A percentile compares a stretch with the other conserved stretches of the same genome.
These are phyloP conservation scores for Eulithis prunata DNA, from an alignment of 2,888 invertebrate genomes.

Conservation along the genomic window DNA sequence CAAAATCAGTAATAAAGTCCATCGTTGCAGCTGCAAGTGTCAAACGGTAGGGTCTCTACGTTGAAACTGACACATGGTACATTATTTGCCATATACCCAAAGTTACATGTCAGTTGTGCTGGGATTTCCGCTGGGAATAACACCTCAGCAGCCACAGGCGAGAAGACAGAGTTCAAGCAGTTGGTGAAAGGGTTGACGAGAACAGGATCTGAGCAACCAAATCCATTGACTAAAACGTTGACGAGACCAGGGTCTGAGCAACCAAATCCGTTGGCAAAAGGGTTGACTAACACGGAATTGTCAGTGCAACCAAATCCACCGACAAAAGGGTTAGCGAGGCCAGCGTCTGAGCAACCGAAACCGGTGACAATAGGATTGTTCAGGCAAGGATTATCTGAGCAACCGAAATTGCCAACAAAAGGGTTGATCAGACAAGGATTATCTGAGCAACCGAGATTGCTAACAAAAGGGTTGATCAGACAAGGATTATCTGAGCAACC, in stretches of 20 bases:
- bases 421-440: neutral
- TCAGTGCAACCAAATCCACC: slow-evolving; percentile 21
- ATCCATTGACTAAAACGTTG: neutral
- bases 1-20: neutral
- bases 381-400: neutral
- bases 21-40: neutral
- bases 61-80: slow-evolving; percentile 54
- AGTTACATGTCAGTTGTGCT: slow-evolving; percentile 54
- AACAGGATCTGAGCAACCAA: slow-evolving; percentile 1
- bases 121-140: slow-evolving; percentile 56
- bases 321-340: slow-evolving; percentile 29
- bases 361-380: slow-evolving; percentile 34
- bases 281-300: neutral
- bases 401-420: neutral
- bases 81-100: slow-evolving; percentile 48
- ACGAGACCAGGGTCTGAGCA: neutral
- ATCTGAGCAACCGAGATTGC: neutral
- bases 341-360: neutral
- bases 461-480: slow-evolving; percentile 1
- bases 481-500: neutral
- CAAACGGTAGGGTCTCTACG: slow-evolving; percentile 49
- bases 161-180: slow-evolving; percentile 10
- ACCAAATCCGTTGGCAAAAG: slow-evolving; percentile 1
- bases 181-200: slow-evolving; percentile 9
- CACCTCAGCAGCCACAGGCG: slow-evolving; percentile 49